Evolutionary conservation across 2,888 invertebrate genomes (phyloP).

Genomic region (Eristalinus sepulchralis): DNA sequence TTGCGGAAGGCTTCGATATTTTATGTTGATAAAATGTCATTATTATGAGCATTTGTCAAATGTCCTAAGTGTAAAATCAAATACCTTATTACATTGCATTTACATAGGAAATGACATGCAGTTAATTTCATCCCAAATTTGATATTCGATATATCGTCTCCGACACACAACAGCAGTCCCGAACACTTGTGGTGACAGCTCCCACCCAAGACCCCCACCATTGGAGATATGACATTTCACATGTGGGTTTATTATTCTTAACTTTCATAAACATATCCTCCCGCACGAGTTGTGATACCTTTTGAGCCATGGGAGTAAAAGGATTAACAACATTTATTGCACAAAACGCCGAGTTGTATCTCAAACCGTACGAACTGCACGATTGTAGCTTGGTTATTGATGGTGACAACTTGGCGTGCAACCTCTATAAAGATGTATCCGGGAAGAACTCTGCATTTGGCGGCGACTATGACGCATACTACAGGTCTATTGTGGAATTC

Average conservation of each 20-base stretch:
- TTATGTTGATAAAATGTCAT: too few relatives aligned
- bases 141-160: too few relatives aligned
- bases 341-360: constrained; percentile 84
- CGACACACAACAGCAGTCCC: background rate
- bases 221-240: background rate
- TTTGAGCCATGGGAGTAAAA: constrained; percentile 88
- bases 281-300: background rate
- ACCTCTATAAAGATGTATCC: constrained; percentile 85
- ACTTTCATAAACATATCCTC: constrained; percentile 7
- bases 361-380: constrained; percentile 85
- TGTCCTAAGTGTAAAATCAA: too few relatives aligned
- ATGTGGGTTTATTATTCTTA: constrained; percentile 47
- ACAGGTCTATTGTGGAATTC: constrained; percentile 85
- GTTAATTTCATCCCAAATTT: too few relatives aligned
- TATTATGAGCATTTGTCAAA: too few relatives aligned
- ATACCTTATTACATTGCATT: too few relatives aligned
- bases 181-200: background rate
- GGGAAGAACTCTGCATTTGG: constrained; percentile 88
- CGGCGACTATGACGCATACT: constrained; percentile 91
- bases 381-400: constrained; percentile 89
- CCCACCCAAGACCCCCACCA: constrained; percentile 20
- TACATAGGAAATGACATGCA: too few relatives aligned
- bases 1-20: too few relatives aligned
- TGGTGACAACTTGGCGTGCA: constrained; percentile 88
- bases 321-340: constrained; percentile 92